Evolutionary conservation across 2,888 invertebrate genomes (phyloP).

Genomic region (Apantesis nais): DNA sequence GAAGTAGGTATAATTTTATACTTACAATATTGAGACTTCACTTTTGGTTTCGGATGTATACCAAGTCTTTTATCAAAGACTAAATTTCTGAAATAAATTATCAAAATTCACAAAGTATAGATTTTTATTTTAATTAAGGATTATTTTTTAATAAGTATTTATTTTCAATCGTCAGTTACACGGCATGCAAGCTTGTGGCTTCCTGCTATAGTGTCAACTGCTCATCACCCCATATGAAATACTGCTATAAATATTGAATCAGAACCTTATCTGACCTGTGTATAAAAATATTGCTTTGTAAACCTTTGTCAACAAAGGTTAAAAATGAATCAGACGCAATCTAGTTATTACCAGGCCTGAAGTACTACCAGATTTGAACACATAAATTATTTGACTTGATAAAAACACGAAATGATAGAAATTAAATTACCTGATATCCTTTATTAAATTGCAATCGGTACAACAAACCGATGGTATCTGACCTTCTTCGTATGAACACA

Average conservation of each 20-base stretch:
- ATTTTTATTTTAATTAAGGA: not conserved
- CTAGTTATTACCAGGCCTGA: not conserved
- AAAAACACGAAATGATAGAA: not conserved
- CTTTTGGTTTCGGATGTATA: not conserved
- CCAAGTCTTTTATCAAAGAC: slow-evolving; percentile 4
- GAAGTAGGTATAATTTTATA: not conserved
- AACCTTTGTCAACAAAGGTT: too few species aligned
- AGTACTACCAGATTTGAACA: not conserved
- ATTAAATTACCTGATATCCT: slow-evolving; percentile 12
- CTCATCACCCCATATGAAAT: too few species aligned
- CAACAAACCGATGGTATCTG: slow-evolving; percentile 10
- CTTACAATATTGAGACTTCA: slow-evolving; percentile 7
- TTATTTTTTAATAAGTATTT: not conserved
- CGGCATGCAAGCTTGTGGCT: not conserved
- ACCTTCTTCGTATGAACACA: not conserved
- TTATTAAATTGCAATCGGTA: slow-evolving; percentile 11
- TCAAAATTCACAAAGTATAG: too few species aligned
- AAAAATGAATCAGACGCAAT: not conserved
- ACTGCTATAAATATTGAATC: too few species aligned
- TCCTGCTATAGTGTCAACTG: too few species aligned
- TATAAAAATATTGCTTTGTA: not conserved
- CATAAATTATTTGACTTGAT: not conserved
- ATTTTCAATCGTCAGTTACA: not conserved
- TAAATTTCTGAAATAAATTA: slow-evolving; percentile 10
- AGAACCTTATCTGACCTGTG: too few species aligned